Percentiles rank a stretch among this genome's conserved stretches.
Evolutionary conservation across 2,797 vertebrate genomes (phyloP).

Genomic region (Tinamus major): DNA sequence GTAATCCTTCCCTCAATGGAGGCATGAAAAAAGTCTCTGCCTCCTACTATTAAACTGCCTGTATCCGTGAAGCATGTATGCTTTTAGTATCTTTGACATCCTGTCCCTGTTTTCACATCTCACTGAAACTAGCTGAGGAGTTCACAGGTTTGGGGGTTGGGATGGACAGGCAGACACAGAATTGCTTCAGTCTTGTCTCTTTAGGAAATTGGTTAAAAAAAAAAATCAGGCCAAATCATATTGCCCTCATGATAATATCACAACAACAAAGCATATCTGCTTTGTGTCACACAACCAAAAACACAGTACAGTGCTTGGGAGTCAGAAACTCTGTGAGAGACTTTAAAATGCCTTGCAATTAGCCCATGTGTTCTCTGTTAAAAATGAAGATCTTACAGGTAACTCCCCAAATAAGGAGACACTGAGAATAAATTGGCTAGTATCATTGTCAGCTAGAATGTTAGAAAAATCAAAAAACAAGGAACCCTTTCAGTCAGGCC

Average conservation of each 20-base stretch:
- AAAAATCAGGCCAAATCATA: not conserved
- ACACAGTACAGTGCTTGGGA: not conserved
- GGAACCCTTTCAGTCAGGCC: not conserved
- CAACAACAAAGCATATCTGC: not conserved
- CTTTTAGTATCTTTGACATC: not conserved
- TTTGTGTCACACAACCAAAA: constrained; percentile 16
- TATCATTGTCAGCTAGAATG: fast-evolving
- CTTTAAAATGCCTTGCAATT: not conserved
- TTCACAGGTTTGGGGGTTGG: not conserved
- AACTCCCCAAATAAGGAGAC: not conserved
- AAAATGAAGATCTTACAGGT: not conserved
- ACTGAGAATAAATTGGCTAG: not conserved
- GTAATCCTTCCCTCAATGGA: not conserved
- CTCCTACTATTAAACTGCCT: not conserved
- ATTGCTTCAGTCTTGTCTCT: not conserved
- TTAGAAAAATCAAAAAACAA: not conserved
- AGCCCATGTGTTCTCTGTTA: fast-evolving
- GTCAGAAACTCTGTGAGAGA: not conserved
- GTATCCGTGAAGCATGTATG: not conserved
- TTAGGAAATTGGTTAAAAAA: not conserved
- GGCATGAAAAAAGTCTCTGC: not conserved
- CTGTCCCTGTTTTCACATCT: not conserved
- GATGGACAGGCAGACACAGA: not conserved
- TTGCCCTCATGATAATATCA: not conserved
- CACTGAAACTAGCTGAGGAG: not conserved